Evolutionary conservation across 1,140 invertebrate genomes (phyloP).

Genomic region (Acyrthosiphon pisum): DNA sequence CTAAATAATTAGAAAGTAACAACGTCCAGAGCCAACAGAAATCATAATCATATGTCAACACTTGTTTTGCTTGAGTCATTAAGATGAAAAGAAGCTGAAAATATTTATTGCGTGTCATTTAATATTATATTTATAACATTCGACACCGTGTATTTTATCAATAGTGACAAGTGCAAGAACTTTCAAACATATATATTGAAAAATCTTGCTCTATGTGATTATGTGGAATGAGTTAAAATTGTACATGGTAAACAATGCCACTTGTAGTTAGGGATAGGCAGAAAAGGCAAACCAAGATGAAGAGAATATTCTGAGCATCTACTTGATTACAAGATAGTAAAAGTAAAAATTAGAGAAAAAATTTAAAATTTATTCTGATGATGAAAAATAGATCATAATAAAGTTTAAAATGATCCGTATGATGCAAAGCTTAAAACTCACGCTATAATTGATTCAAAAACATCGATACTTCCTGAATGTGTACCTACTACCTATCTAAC

Average conservation of each 20-base stretch:
- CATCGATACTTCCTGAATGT: background rate
- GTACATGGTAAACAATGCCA: background rate
- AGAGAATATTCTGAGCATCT: background rate
- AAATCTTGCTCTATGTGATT: background rate
- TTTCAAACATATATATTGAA: background rate
- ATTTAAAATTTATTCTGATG: background rate
- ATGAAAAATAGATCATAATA: background rate
- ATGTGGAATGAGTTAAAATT: background rate
- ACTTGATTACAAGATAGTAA: background rate
- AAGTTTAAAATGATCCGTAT: background rate
- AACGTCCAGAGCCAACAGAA: no score
- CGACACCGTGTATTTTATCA: background rate
- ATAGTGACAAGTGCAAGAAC: background rate
- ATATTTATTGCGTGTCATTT: no score
- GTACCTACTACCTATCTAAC: background rate
- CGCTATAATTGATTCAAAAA: background rate
- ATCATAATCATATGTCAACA: no score
- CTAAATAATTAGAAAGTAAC: no score
- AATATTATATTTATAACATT: no score
- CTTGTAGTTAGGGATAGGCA: background rate
- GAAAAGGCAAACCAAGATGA: background rate
- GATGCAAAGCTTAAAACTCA: background rate
- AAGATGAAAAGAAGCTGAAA: no score
- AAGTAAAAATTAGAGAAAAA: background rate
- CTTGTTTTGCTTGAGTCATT: no score